phyloP scores from a whole-genome alignment of 2,797 vertebrate species.

The Chiloscyllium punctatum region DNA sequence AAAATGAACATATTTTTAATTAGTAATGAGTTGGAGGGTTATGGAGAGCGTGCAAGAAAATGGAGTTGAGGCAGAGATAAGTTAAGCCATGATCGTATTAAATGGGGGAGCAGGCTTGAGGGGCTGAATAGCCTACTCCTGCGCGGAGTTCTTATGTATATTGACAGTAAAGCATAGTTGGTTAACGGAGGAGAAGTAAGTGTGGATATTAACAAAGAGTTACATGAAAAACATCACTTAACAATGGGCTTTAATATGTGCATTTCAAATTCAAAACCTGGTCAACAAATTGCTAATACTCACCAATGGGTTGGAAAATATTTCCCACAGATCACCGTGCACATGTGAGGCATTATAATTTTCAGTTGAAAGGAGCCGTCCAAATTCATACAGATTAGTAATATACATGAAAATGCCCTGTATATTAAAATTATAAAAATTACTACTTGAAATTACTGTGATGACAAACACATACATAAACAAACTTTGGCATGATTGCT shows the following conservation, averaged over 20 bases:
- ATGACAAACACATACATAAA: neutral
- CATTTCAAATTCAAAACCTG: neutral
- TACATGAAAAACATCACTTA: neutral
- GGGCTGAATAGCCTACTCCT: no score
- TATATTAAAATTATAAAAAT: conserved; percentile 20
- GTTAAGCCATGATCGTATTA: no score
- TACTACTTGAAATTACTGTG: neutral
- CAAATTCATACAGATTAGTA: conserved; percentile 93
- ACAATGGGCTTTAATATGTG: neutral
- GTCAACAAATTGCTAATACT: conserved; percentile 49
- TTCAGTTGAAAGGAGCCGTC: conserved; percentile 87
- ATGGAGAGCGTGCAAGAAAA: no score
- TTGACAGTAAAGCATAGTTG: neutral
- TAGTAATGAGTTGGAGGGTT: no score
- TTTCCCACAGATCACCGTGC: conserved; percentile 96
- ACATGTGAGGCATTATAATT: conserved; percentile 93
- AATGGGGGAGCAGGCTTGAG: no score
- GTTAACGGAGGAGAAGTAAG: neutral
- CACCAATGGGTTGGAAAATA: conserved; percentile 97
- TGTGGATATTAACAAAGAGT: neutral
- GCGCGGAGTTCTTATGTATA: neutral
- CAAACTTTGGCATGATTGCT: no score
- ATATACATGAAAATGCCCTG: conserved; percentile 97
- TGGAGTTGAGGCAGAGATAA: no score
- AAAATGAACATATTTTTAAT: no score